These are phyloP conservation scores for Nymphalis polychloros DNA, from an alignment of 2,888 invertebrate genomes.

Conservation along the genomic window DNA sequence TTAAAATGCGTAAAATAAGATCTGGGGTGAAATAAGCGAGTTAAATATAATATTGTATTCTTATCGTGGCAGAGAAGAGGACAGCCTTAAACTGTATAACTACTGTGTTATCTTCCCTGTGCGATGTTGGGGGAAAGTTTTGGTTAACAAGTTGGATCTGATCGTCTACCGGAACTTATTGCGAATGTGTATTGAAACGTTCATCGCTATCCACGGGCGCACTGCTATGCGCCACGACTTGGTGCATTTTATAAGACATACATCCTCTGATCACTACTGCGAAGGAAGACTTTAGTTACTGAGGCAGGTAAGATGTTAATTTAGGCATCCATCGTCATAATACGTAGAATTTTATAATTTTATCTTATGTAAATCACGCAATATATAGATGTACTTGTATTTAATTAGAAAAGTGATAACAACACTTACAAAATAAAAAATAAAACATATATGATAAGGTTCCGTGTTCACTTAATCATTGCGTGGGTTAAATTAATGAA, in stretches of 20 bases:
- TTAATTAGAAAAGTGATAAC: conserved; percentile 23
- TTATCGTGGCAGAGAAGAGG: conserved; percentile 45
- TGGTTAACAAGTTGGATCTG: conserved; percentile 67
- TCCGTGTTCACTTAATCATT: background rate
- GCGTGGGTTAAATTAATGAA: background rate
- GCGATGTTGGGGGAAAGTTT: conserved; percentile 74
- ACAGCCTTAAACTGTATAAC: conserved; percentile 62
- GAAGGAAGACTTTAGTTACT: conserved; percentile 81
- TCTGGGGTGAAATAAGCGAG: conserved; percentile 74
- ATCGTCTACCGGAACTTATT: conserved; percentile 71
- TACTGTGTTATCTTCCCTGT: conserved; percentile 67
- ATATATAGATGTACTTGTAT: conserved; percentile 14
- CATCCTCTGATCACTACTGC: conserved; percentile 89
- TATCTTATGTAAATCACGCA: background rate
- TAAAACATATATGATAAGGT: background rate
- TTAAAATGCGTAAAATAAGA: conserved; percentile 73
- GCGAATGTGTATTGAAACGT: conserved; percentile 82
- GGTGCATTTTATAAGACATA: conserved; percentile 88
- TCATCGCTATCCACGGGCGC: conserved; percentile 82
- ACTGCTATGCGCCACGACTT: conserved; percentile 90
- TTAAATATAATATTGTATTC: conserved; percentile 41
- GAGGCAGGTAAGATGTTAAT: conserved; percentile 18
- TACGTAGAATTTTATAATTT: too few species aligned
- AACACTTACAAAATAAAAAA: conserved; percentile 13
- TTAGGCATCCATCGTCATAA: background rate